Evolutionary conservation across 64 coral and sea anemone genomes (phyloP), one percentile per base, ranked within the genome.

Genomic region (Hydrozoanthus tunicans): DNA sequence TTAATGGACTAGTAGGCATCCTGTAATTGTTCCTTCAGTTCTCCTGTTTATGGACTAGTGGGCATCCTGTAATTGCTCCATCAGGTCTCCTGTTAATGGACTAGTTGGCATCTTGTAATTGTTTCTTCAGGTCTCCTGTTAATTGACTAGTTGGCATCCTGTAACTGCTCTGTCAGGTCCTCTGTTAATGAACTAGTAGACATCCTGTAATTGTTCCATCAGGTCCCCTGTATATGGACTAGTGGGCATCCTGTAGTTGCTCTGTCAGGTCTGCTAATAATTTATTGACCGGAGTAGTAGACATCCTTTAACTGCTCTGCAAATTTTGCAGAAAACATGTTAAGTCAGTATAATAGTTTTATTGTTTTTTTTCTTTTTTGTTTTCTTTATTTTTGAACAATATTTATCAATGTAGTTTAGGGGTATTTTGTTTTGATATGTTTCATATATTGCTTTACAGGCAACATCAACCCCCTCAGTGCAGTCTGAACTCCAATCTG

Each of bases 401-500:
- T 32, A 32, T 23, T 66, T 11, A 51, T 76, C 72, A 76, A 76
- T 8, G 20, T 24, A 24, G 15, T 25, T 15, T 43, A 43, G 32
- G 32, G 32, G 32, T 43, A 43, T 43, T 43, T 43, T 43, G 32
- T 43, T 43, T 43, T 62, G 13, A 23, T 65, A 2, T 9, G 27
- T 68, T 66, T 67, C 13, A 7, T 70, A 60, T 91, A 23, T 43
- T 70, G 17, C 17, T 89, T 72, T 52, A 20, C 59, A 98, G 94
- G 89, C 91, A 24, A 24, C 75, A 53, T 71, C 82, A 61, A 12
- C 68, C 12, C 95, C 76, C 12, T 90, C 95, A 55, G 92, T 96
- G 6, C 89, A 94, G 27, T 89, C 89, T n/a, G 90, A 94, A 56
- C 66, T 94, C 6, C 84, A 74, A 72, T 89, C 71, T 23, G 86